Evolutionary conservation across 2,888 invertebrate species (phyloP), one percentile per base, ranked within the genome.

Genomic region (Pedicia rivosa): DNA sequence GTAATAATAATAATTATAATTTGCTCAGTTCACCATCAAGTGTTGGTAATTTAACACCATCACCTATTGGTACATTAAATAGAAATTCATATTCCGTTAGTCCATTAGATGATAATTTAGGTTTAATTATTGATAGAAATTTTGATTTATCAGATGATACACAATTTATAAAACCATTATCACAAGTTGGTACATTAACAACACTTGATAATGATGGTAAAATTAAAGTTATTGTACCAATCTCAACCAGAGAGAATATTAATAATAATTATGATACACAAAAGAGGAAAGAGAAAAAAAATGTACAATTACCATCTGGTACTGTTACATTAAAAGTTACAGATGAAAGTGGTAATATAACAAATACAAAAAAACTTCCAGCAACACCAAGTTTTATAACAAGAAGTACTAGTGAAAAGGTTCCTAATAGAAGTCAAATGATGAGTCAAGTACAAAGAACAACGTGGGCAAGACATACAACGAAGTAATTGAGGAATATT

Each of bases 401-500:
- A 1, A 67, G 87, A 46, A 78, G 81, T 33, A 84, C 84, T 20
- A 86, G 86, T 60, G 87, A 86, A 51, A 81, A 82, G 56, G 78
- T 86, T 41, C 83, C 86, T 5, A 79, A 84, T 53, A 72, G 83
- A 37, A 86, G 79, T 58, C 84, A 86, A 54, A 68, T 84, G 55
- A 82, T 86, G 81, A 74, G 75, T 16, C 80, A 84, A 48, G 73
- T 87, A 46, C 77, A 78, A 51, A 67, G 86, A 45, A 76, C 80
- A 6, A 74, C 78, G 43, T 87, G 86, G 86, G 83, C 84, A 14
- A 67, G 87, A 47, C 87, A 87, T 54, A 88, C 87, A 19, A 87
- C 86, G 22, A 87, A 86, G 62, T 86, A 66, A 56, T 56, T 12
- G 15, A 24, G 17, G 28, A 20, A 20, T 31, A 16, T 22, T 31